Evolutionary conservation across 64 coral and sea anemone genomes (phyloP).

Genomic region (Platygyra sinensis): DNA sequence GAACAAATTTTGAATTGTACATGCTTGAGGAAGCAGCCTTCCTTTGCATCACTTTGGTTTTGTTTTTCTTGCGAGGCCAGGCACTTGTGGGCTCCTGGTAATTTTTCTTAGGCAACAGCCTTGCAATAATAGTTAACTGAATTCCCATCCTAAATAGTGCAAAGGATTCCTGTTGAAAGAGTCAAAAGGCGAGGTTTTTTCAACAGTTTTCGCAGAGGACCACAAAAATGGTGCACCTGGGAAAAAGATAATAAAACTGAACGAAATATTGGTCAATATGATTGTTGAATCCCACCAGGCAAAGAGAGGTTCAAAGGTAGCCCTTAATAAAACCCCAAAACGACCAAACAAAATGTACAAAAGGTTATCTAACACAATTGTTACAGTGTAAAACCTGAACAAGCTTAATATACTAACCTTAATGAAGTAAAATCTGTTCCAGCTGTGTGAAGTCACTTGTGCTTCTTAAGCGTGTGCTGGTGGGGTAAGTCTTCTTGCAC

Average conservation of each 20-base stretch:
- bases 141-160: neutral
- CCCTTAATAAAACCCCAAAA: too few species aligned
- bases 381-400: neutral
- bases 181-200: too few species aligned
- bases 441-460: slow-evolving; percentile 8
- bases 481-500: slow-evolving; percentile 30
- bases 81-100: neutral
- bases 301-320: too few species aligned
- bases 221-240: too few species aligned
- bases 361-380: neutral
- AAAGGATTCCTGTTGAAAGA: too few species aligned
- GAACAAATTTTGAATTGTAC: neutral
- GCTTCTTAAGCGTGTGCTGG: slow-evolving; percentile 40
- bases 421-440: neutral
- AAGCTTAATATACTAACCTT: slow-evolving; percentile 10
- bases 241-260: too few species aligned
- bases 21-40: neutral
- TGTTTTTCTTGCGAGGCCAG: slow-evolving; percentile 32
- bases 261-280: too few species aligned
- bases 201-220: too few species aligned
- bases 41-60: neutral
- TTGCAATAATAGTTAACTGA: neutral
- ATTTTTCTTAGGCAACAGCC: too few species aligned
- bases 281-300: too few species aligned
- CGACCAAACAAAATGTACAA: too few species aligned